Conservation (phyloP, 2,113 vertebrate species). For the Phylloscopus trochiloides region DNA sequence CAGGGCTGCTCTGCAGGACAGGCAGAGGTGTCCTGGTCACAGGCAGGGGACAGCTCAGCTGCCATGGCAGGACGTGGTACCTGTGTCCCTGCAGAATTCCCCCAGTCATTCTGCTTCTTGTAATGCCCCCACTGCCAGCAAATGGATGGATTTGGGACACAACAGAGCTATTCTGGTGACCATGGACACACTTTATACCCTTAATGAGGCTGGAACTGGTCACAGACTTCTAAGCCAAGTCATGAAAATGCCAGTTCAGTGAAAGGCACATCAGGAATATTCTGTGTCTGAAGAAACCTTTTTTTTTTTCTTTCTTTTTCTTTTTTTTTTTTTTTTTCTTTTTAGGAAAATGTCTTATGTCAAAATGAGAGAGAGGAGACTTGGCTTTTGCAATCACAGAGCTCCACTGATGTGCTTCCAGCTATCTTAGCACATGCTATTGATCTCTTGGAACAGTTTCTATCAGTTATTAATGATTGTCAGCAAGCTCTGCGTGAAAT, state of each 20-base stretch:
- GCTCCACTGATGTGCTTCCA: background rate
- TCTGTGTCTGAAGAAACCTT: background rate
- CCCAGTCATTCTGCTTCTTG: accelerated
- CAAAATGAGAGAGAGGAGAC: background rate
- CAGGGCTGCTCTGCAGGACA: background rate
- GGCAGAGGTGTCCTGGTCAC: background rate
- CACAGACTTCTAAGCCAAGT: background rate
- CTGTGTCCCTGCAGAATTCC: background rate
- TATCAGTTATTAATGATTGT: background rate
- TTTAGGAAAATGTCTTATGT: background rate
- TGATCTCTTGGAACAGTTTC: background rate
- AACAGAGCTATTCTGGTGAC: background rate
- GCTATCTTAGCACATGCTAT: background rate
- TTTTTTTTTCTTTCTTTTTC: no score
- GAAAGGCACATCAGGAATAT: background rate
- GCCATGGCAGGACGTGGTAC: accelerated
- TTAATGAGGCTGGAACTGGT: background rate
- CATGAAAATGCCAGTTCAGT: accelerated
- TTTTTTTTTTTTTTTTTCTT: background rate
- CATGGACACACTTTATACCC: accelerated
- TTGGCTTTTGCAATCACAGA: background rate
- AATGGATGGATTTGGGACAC: background rate
- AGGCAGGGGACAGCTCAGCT: background rate
- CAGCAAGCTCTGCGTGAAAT: background rate
- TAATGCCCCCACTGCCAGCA: background rate